Evolutionary conservation across 2,113 vertebrate genomes (phyloP).

Genomic region (Perca schrenkii): DNA sequence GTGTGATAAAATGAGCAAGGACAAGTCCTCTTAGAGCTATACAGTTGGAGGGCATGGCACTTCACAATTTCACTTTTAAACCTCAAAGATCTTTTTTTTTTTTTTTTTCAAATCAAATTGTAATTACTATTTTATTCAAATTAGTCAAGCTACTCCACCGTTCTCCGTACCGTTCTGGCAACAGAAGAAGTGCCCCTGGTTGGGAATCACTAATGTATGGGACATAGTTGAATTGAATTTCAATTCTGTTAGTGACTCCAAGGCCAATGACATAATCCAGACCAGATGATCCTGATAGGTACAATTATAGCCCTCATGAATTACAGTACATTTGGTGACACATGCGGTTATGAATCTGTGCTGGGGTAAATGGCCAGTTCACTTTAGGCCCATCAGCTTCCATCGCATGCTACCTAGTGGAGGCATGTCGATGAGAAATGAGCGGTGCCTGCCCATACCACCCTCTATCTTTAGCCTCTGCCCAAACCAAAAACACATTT

Average conservation of each 20-base stretch:
- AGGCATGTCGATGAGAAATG: slow-evolving; percentile 71
- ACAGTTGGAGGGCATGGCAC: too few species aligned
- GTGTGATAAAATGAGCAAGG: too few species aligned
- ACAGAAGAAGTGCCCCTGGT: not conserved
- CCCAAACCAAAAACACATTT: slow-evolving; percentile 82
- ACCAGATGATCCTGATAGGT: slow-evolving; percentile 20
- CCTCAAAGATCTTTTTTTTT: too few species aligned
- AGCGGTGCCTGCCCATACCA: slow-evolving; percentile 67
- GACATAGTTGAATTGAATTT: slow-evolving; percentile 13
- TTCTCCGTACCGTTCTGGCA: not conserved
- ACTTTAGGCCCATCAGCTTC: slow-evolving; percentile 34
- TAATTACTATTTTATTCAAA: not conserved
- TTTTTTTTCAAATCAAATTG: not conserved
- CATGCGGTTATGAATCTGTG: slow-evolving; percentile 3
- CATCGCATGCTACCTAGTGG: slow-evolving; percentile 53
- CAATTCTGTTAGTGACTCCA: slow-evolving; percentile 4
- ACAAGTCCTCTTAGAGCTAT: too few species aligned
- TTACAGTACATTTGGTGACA: slow-evolving; percentile 22
- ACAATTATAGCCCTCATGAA: not conserved
- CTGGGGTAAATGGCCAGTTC: slow-evolving; percentile 39
- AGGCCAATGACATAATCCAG: slow-evolving; percentile 24
- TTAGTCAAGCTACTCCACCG: not conserved
- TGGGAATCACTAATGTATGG: not conserved
- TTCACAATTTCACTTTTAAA: too few species aligned
- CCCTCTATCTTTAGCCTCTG: slow-evolving; percentile 81